phyloP scores from a whole-genome alignment of 2,888 invertebrate species.

The Holacanthella duospinosa region DNA sequence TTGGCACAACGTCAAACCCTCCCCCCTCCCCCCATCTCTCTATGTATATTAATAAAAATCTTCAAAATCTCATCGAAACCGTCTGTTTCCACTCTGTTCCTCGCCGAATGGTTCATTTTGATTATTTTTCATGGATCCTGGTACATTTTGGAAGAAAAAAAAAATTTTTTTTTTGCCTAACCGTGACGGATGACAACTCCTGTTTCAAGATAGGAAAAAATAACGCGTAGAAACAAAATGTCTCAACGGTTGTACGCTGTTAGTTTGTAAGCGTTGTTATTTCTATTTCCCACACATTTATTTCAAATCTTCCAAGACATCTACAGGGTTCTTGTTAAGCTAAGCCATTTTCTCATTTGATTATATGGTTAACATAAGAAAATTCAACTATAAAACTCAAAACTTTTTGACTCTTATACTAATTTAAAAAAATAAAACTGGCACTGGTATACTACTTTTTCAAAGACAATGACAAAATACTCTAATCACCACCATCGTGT shows the following conservation, averaged over 20 bases:
- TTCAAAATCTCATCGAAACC: neutral
- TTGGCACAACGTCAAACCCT: neutral
- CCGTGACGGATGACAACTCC: neutral
- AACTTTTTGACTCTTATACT: too few species aligned
- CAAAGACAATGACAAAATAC: slow-evolving; percentile 31
- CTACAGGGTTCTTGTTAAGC: too few species aligned
- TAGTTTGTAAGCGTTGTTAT: too few species aligned
- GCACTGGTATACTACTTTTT: neutral
- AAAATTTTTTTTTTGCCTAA: neutral
- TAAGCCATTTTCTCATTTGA: neutral
- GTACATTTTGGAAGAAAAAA: neutral
- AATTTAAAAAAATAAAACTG: too few species aligned
- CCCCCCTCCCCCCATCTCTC: neutral
- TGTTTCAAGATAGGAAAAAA: neutral
- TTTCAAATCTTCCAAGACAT: too few species aligned
- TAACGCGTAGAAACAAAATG: neutral
- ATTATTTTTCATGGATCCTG: neutral
- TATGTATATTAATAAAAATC: neutral
- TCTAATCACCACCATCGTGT: slow-evolving; percentile 24
- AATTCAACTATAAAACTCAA: too few species aligned
- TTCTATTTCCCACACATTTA: too few species aligned
- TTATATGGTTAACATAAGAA: neutral
- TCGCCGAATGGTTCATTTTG: neutral
- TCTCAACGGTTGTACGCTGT: neutral
- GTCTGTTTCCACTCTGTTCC: neutral